These are phyloP conservation scores for Tachysurus vachellii DNA, from an alignment of 2,113 vertebrate genomes.

Conservation along the genomic window DNA sequence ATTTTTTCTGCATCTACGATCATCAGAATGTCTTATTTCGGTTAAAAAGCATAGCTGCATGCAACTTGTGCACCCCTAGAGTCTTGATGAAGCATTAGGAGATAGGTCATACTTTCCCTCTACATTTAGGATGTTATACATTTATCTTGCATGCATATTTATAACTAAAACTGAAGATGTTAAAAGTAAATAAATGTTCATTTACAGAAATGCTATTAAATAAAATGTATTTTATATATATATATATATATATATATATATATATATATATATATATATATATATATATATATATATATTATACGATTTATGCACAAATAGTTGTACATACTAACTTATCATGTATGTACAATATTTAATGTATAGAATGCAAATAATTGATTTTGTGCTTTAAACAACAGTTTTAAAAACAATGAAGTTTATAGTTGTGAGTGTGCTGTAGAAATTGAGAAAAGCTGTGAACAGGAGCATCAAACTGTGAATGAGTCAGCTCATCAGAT, in stretches of 20 bases:
- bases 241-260: too few relatives aligned
- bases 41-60: background rate
- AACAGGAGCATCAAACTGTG: constrained; percentile 37
- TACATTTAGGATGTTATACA: background rate
- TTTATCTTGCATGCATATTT: background rate
- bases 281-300: too few relatives aligned
- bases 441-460: constrained; percentile 5
- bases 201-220: too few relatives aligned
- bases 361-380: background rate
- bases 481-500: constrained; percentile 35
- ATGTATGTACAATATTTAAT: background rate
- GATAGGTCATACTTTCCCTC: background rate
- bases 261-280: too few relatives aligned
- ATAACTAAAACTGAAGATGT: background rate
- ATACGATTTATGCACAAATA: background rate
- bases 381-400: background rate
- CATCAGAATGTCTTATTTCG: background rate
- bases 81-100: background rate
- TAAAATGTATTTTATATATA: too few relatives aligned
- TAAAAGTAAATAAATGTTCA: background rate
- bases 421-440: background rate
- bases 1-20: background rate
- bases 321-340: background rate
- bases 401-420: background rate
- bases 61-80: constrained; percentile 36